Conservation (phyloP, 1,140 invertebrate species). For the Solenopsis fugax region DNA sequence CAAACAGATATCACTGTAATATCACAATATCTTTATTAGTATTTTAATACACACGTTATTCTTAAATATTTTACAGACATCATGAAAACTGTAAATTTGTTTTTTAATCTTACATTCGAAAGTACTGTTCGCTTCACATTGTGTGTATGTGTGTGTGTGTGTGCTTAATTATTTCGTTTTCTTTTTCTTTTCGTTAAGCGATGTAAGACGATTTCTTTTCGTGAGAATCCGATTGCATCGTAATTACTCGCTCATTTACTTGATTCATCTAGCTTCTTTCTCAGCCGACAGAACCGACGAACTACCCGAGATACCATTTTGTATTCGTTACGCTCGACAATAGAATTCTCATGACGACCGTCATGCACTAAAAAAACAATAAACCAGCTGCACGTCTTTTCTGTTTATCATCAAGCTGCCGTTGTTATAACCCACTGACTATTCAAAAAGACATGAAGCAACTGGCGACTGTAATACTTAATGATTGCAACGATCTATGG, state of each 20-base stretch:
- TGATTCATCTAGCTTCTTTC: slow-evolving; percentile 18
- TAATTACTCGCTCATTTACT: slow-evolving; percentile 39
- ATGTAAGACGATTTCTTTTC: slow-evolving; percentile 11
- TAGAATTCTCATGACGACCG: slow-evolving; percentile 22
- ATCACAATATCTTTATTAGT: neutral
- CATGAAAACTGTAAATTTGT: neutral
- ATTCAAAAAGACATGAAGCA: neutral
- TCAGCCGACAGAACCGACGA: slow-evolving; percentile 23
- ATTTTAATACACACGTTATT: neutral
- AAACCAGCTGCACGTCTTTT: neutral
- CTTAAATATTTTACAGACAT: neutral
- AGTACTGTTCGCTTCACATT: neutral
- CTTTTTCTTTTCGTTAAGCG: neutral
- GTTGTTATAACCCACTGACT: too few relatives aligned
- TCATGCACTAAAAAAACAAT: neutral
- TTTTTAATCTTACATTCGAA: neutral
- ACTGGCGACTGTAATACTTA: neutral
- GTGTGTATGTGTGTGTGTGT: too few relatives aligned
- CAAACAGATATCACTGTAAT: neutral
- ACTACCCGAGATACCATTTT: neutral
- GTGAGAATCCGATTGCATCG: slow-evolving; percentile 9
- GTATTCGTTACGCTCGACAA: slow-evolving; percentile 32
- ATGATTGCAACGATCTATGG: neutral
- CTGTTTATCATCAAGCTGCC: neutral
- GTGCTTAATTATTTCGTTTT: neutral